A percentile compares a stretch with the other conserved stretches of the same genome.
Evolutionary conservation across 2,113 vertebrate genomes (phyloP).

Genomic region (Brachypteracias leptosomus): DNA sequence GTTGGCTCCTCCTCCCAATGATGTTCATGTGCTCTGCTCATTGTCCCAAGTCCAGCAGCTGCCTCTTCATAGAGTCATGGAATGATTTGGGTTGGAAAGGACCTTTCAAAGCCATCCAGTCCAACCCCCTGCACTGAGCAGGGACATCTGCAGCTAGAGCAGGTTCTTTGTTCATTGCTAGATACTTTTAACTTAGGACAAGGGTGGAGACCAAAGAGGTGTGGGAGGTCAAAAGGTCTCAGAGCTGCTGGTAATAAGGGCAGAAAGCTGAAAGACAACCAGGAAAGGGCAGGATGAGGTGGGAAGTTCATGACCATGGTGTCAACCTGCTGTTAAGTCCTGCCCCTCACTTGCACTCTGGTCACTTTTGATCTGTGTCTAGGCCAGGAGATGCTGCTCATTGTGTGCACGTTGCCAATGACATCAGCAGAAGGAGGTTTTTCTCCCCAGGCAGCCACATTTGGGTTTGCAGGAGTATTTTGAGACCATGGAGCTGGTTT

Average conservation of each 20-base stretch:
- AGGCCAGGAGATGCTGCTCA: background rate
- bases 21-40: fast-evolving
- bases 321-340: background rate
- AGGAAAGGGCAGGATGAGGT: background rate
- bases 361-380: no score
- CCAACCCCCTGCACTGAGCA: background rate
- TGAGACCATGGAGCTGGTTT: background rate
- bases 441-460: background rate
- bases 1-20: background rate
- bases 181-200: background rate
- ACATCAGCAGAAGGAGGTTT: background rate
- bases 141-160: background rate
- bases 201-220: background rate
- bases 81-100: background rate
- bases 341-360: background rate
- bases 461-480: background rate
- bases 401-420: background rate
- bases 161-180: background rate
- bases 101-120: background rate
- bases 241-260: background rate
- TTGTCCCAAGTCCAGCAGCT: background rate
- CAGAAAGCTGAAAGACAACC: background rate
- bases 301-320: background rate
- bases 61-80: background rate
- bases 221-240: background rate